phyloP scores from a whole-genome alignment of 2,888 invertebrate genomes.

The Andrena bucephala region DNA sequence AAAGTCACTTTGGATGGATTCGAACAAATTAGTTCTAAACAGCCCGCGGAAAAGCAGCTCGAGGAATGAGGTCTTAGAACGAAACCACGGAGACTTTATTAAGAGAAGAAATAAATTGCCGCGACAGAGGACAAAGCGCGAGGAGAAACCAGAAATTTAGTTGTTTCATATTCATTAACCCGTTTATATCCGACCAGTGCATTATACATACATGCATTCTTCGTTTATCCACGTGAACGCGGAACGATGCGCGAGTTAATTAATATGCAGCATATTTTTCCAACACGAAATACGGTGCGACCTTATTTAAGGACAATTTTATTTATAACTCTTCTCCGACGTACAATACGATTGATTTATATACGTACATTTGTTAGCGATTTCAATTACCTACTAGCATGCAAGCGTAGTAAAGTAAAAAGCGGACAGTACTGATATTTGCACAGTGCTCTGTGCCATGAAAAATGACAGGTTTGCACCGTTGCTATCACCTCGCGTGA shows the following conservation, averaged over 20 bases:
- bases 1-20: background rate
- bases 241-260: background rate
- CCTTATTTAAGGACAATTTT: conserved; percentile 8
- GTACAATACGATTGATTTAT: background rate
- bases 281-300: background rate
- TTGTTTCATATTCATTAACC: conserved; percentile 38
- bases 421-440: background rate
- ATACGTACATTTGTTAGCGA: background rate
- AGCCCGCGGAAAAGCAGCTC: background rate
- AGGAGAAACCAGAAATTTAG: background rate
- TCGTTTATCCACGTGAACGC: background rate
- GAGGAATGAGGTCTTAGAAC: background rate
- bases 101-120: background rate
- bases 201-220: background rate
- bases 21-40: background rate
- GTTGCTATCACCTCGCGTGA: too few species aligned
- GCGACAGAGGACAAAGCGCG: background rate
- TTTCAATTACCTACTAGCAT: conserved; percentile 3
- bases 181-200: conserved; percentile 8
- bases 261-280: conserved; percentile 20
- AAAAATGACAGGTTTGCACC: too few species aligned
- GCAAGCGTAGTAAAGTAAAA: background rate
- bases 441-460: background rate
- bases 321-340: background rate
- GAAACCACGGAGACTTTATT: background rate